Percentiles rank a stretch among this genome's conserved stretches.
Conservation (phyloP, 2,888 invertebrate genomes). For the Hyles lineata region DNA sequence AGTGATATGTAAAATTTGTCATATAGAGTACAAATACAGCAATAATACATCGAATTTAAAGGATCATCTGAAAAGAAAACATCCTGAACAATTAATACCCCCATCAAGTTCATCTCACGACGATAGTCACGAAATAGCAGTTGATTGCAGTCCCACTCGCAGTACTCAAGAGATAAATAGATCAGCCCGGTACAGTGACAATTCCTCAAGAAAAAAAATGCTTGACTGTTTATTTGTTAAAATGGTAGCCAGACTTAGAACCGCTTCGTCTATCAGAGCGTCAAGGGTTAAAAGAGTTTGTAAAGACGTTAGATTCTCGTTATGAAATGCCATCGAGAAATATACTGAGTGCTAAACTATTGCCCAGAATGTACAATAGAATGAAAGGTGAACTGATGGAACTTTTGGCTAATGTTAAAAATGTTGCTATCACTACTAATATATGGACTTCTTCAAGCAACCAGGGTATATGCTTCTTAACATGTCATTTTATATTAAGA, state of each 20-base stretch:
- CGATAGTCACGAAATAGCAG: not conserved
- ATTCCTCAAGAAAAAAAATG: conserved; percentile 2
- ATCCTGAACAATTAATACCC: conserved; percentile 28
- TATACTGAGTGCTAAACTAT: conserved; percentile 25
- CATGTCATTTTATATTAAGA: conserved; percentile 1
- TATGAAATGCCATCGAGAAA: conserved; percentile 32
- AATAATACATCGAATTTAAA: conserved; percentile 32
- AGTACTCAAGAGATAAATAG: not conserved
- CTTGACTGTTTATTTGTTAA: conserved; percentile 21
- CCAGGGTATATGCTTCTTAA: conserved; percentile 18
- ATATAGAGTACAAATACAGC: conserved; percentile 24
- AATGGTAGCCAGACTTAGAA: conserved; percentile 32
- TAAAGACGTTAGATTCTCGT: not conserved
- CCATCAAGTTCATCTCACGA: not conserved
- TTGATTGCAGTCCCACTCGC: not conserved
- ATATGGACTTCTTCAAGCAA: conserved; percentile 29
- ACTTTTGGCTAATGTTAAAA: not conserved
- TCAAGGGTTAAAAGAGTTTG: not conserved
- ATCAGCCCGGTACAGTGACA: not conserved
- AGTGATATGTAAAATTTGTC: not conserved
- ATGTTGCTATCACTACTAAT: not conserved
- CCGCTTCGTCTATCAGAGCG: conserved; percentile 20
- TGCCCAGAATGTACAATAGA: conserved; percentile 25
- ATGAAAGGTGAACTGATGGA: not conserved
- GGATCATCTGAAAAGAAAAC: conserved; percentile 30